Conservation (phyloP, 1,140 invertebrate species). For the Gonatopus flavifemur region DNA sequence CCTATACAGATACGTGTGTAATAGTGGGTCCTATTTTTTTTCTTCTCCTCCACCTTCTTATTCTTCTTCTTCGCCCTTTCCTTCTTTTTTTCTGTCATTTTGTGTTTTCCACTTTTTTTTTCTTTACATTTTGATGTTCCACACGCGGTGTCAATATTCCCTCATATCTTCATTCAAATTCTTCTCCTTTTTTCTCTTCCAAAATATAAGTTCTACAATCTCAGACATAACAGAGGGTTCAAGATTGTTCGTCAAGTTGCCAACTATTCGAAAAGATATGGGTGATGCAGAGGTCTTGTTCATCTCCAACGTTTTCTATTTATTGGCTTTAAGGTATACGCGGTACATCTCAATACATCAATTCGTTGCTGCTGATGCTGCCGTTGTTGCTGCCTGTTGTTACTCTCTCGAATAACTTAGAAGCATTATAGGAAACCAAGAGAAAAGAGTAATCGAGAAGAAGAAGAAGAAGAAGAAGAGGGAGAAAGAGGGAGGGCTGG, state of each 20-base stretch:
- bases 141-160: too few species aligned
- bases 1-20: constrained; percentile 32
- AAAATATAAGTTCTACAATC: too few species aligned
- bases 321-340: constrained; percentile 34
- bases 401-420: constrained; percentile 22
- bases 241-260: too few species aligned
- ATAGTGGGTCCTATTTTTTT: constrained; percentile 5
- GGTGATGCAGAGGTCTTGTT: not conserved
- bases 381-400: too few species aligned
- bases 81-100: not conserved
- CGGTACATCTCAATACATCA: constrained; percentile 52
- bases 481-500: constrained; percentile 23
- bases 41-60: constrained; percentile 2
- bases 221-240: too few species aligned
- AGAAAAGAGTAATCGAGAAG: constrained; percentile 17
- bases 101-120: too few species aligned
- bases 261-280: too few species aligned
- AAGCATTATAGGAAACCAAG: constrained; percentile 22
- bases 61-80: not conserved
- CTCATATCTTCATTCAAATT: not conserved
- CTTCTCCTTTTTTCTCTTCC: not conserved
- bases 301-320: constrained; percentile 26
- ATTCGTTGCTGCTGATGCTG: constrained; percentile 1
- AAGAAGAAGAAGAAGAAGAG: constrained; percentile 16
- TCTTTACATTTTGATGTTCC: too few species aligned